phyloP scores from a whole-genome alignment of 2,888 invertebrate species.

The Liopterus haemorrhoidalis region DNA sequence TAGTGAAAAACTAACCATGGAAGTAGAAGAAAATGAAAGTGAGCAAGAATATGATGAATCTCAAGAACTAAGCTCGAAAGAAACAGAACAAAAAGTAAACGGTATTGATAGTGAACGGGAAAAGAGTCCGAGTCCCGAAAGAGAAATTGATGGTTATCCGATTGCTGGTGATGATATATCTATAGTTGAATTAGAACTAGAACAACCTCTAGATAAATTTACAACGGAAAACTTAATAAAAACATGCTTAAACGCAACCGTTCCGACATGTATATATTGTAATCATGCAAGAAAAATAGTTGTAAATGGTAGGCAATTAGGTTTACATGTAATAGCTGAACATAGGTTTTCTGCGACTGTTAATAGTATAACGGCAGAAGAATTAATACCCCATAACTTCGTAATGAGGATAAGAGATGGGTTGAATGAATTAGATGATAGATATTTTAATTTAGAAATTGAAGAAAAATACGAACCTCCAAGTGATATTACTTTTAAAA shows the following conservation, averaged over 20 bases:
- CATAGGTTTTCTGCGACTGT: slow-evolving; percentile 76
- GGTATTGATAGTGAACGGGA: slow-evolving; percentile 30
- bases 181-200: slow-evolving; percentile 64
- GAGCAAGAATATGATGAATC: slow-evolving; percentile 36
- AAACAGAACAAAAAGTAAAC: slow-evolving; percentile 40
- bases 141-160: slow-evolving; percentile 46
- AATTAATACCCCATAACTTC: slow-evolving; percentile 65
- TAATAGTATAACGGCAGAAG: slow-evolving; percentile 70
- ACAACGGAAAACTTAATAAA: slow-evolving; percentile 65
- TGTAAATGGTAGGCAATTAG: slow-evolving; percentile 75
- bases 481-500: slow-evolving; percentile 51
- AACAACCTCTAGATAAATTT: slow-evolving; percentile 70
- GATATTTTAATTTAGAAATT: slow-evolving; percentile 67
- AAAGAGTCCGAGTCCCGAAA: slow-evolving; percentile 12
- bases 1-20: slow-evolving; percentile 56
- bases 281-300: slow-evolving; percentile 81
- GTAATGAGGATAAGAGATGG: slow-evolving; percentile 59
- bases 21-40: slow-evolving; percentile 47
- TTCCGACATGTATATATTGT: slow-evolving; percentile 72
- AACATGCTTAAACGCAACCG: slow-evolving; percentile 65
- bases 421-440: slow-evolving; percentile 55
- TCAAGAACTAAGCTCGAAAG: slow-evolving; percentile 35
- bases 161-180: slow-evolving; percentile 61
- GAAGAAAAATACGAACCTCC: slow-evolving; percentile 53
- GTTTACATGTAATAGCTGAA: slow-evolving; percentile 70